A percentile compares a stretch with the other conserved stretches of the same genome.
Conservation (phyloP, 1,140 invertebrate genomes). For the Halesus radiatus region DNA sequence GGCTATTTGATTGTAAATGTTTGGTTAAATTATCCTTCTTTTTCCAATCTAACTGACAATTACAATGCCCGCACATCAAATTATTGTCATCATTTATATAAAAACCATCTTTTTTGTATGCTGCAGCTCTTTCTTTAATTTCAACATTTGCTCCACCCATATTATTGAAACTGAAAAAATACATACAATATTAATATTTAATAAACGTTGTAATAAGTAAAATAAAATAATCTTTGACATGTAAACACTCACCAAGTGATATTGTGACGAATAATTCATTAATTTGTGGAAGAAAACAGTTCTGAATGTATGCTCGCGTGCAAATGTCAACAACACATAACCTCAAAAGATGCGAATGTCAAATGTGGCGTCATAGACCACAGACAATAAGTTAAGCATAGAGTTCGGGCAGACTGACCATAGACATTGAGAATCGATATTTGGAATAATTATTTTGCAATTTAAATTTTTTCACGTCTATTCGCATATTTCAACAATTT, state of each 20-base stretch:
- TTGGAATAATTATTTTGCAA: slow-evolving; percentile 27
- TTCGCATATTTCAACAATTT: slow-evolving; percentile 38
- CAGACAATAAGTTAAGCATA: slow-evolving; percentile 16
- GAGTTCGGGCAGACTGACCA: slow-evolving; percentile 4
- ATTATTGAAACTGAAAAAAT: no score
- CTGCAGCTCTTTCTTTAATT: slow-evolving; percentile 44
- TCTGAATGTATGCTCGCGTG: no score
- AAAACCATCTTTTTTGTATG: slow-evolving; percentile 43
- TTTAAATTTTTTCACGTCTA: slow-evolving; percentile 27
- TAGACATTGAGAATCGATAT: slow-evolving; percentile 26
- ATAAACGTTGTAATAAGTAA: no score
- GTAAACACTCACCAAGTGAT: no score
- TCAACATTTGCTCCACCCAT: slow-evolving; percentile 37
- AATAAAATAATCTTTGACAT: no score
- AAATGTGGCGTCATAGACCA: slow-evolving; percentile 23
- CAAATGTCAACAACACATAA: no score
- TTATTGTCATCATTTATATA: slow-evolving; percentile 42
- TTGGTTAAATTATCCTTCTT: slow-evolving; percentile 40
- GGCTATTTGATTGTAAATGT: no score
- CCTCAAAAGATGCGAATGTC: no score
- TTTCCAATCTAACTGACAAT: slow-evolving; percentile 45
- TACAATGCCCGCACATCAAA: slow-evolving; percentile 43
- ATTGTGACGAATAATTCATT: no score
- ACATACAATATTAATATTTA: no score
- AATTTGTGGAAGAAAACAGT: no score